These are phyloP conservation scores for Loripinus fragilis DNA, from an alignment of 2,888 invertebrate species.

Conservation along the genomic window DNA sequence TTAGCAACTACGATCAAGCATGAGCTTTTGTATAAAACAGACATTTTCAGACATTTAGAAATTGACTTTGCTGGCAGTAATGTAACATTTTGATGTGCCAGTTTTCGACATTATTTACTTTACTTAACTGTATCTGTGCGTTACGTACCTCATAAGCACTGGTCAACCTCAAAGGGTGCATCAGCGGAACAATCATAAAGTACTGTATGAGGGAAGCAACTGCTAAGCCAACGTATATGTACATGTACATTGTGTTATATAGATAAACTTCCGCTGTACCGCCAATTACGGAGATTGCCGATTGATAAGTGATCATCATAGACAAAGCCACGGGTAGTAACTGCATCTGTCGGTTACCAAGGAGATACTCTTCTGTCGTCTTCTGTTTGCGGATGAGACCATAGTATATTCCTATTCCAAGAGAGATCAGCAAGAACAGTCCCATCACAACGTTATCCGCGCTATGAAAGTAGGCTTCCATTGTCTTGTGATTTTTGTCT, in stretches of 20 bases:
- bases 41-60: too few species aligned
- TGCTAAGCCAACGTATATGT: slow-evolving; percentile 44
- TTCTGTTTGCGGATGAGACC: slow-evolving; percentile 50
- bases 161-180: slow-evolving; percentile 68
- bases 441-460: slow-evolving; percentile 54
- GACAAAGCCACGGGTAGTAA: slow-evolving; percentile 70
- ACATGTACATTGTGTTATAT: slow-evolving; percentile 60
- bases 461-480: slow-evolving; percentile 30
- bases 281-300: slow-evolving; percentile 69
- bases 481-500: not conserved
- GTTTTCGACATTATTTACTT: too few species aligned
- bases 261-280: slow-evolving; percentile 64
- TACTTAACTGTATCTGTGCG: too few species aligned
- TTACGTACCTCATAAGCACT: slow-evolving; percentile 63
- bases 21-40: too few species aligned
- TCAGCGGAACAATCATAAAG: slow-evolving; percentile 60
- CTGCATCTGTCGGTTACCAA: slow-evolving; percentile 66
- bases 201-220: slow-evolving; percentile 49
- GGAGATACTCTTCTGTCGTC: slow-evolving; percentile 66
- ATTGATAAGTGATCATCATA: slow-evolving; percentile 70
- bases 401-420: slow-evolving; percentile 60
- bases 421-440: slow-evolving; percentile 44
- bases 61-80: too few species aligned
- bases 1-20: too few species aligned
- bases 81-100: too few species aligned